A percentile compares a stretch with the other conserved stretches of the same genome.
These are phyloP conservation scores for Julus scanicus DNA, from an alignment of 2,888 invertebrate species.

Conservation along the genomic window DNA sequence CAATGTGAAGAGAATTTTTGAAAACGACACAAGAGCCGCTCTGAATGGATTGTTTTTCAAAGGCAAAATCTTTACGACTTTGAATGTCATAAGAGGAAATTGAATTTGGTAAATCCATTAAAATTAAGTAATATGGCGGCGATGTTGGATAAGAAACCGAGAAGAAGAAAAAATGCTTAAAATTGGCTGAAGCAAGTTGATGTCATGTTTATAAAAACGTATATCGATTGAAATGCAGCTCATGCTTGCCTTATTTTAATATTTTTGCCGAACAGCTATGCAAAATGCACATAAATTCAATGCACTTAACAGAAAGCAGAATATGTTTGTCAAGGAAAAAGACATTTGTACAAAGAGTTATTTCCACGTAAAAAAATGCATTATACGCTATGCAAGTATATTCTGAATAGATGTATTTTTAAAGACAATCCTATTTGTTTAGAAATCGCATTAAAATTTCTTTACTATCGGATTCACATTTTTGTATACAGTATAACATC, in stretches of 20 bases:
- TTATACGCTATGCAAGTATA: neutral
- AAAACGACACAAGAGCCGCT: neutral
- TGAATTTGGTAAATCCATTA: slow-evolving; percentile 20
- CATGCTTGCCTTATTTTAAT: neutral
- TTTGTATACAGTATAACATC: neutral
- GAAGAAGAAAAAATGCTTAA: neutral
- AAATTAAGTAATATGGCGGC: neutral
- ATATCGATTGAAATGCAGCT: neutral
- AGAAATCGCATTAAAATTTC: neutral
- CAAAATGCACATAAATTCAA: neutral
- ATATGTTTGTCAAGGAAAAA: neutral
- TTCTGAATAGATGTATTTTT: neutral
- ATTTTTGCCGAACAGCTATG: neutral
- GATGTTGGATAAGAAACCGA: neutral
- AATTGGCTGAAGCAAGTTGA: neutral
- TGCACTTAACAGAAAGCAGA: neutral
- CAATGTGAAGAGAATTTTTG: neutral
- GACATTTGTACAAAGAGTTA: neutral
- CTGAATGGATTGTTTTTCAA: neutral
- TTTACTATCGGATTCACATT: neutral
- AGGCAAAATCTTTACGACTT: neutral
- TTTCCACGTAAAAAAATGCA: neutral
- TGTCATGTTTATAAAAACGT: neutral
- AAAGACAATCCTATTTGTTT: neutral
- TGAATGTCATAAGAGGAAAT: slow-evolving; percentile 1